Percentiles rank a stretch among this genome's conserved stretches.
phyloP scores from a whole-genome alignment of 2,888 invertebrate species.

The Diadromus collaris region DNA sequence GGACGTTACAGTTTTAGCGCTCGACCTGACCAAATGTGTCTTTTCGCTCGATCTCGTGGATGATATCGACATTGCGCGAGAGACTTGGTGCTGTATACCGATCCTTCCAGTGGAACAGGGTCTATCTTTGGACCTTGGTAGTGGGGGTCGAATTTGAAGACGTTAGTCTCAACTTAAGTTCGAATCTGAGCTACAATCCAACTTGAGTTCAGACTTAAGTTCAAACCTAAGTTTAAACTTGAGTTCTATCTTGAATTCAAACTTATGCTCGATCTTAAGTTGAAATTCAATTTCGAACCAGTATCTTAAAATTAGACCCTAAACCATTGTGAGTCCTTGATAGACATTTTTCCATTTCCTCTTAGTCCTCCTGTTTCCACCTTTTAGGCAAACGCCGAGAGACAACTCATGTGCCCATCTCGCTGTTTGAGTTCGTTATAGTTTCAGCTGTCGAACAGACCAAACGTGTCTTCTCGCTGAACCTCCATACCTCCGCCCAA shows the following conservation, averaged over 20 bases:
- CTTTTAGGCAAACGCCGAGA: neutral
- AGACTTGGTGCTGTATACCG: neutral
- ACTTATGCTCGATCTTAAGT: too few species aligned
- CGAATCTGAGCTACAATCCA: too few species aligned
- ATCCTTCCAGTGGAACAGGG: too few species aligned
- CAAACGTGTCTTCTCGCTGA: neutral
- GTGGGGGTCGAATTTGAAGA: too few species aligned
- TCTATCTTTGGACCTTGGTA: too few species aligned
- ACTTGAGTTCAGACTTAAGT: too few species aligned
- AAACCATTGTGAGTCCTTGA: neutral
- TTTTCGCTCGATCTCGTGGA: neutral
- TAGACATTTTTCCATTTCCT: conserved; percentile 14
- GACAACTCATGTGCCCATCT: neutral
- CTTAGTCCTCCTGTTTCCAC: neutral
- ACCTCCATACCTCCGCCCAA: neutral
- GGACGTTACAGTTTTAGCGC: conserved; percentile 2
- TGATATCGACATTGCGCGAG: neutral
- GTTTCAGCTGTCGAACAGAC: neutral
- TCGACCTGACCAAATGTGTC: neutral
- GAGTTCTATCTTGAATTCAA: too few species aligned
- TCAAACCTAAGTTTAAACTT: too few species aligned
- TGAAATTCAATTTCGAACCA: too few species aligned
- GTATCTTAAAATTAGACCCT: too few species aligned
- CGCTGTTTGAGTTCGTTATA: conserved; percentile 11
- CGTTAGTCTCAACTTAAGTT: too few species aligned